These are phyloP conservation scores for Chaetura pelagica DNA, from an alignment of 2,113 vertebrate genomes.

Conservation along the genomic window DNA sequence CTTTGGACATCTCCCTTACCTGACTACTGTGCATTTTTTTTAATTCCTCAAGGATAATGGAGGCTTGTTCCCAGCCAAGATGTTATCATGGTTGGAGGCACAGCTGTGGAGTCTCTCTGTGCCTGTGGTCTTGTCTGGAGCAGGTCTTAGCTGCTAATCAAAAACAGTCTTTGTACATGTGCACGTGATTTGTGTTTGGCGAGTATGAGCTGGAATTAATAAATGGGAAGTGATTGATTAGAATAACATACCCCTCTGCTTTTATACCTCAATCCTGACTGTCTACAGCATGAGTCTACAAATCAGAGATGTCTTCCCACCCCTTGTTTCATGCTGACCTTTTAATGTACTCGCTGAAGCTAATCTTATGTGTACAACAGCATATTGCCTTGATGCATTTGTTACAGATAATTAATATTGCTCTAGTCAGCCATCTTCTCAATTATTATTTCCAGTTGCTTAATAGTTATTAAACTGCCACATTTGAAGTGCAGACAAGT, in stretches of 20 bases:
- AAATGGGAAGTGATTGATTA: neutral
- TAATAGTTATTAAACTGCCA: neutral
- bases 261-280: neutral
- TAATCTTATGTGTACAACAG: neutral
- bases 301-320: neutral
- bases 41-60: constrained; percentile 33
- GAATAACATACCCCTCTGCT: neutral
- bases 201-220: neutral
- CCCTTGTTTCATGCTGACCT: neutral
- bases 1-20: constrained; percentile 45
- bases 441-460: constrained; percentile 5
- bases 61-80: neutral
- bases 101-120: neutral
- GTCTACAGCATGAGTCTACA: neutral
- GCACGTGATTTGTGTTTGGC: neutral
- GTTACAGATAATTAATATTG: constrained; percentile 35
- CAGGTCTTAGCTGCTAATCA: neutral
- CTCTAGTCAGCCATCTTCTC: neutral
- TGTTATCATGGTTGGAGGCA: neutral
- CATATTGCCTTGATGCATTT: neutral
- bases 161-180: neutral
- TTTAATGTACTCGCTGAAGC: neutral
- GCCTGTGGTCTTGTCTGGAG: neutral
- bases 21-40: constrained; percentile 41
- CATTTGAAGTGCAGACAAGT: neutral